Conservation (phyloP, 2,888 invertebrate genomes). For the Parnassius mnemosyne region DNA sequence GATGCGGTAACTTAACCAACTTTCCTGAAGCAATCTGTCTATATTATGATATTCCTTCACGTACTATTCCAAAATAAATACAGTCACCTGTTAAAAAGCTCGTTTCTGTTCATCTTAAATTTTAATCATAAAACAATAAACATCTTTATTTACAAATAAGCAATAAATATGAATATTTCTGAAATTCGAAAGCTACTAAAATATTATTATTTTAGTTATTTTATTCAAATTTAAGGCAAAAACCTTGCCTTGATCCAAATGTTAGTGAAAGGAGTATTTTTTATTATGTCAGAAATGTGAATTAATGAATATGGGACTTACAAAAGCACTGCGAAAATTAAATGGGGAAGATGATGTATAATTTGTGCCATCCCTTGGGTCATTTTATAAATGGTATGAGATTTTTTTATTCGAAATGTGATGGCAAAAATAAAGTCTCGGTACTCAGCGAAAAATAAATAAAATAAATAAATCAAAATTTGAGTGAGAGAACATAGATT, state of each 20-base stretch:
- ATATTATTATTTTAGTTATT: neutral
- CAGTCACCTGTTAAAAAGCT: too few relatives aligned
- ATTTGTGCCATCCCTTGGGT: conserved; percentile 25
- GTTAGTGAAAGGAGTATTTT: conserved; percentile 18
- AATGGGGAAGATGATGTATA: conserved; percentile 24
- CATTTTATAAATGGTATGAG: conserved; percentile 24
- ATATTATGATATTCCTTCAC: too few relatives aligned
- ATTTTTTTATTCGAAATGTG: conserved; percentile 23
- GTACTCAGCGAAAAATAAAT: conserved; percentile 5
- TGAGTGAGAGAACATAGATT: neutral
- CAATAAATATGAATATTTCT: too few relatives aligned
- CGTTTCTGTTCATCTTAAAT: too few relatives aligned
- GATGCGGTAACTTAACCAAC: too few relatives aligned
- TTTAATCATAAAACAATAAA: too few relatives aligned
- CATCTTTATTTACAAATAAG: too few relatives aligned
- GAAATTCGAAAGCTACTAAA: too few relatives aligned
- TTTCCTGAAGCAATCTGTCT: too few relatives aligned
- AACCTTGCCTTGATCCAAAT: conserved; percentile 15
- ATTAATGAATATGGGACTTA: conserved; percentile 24
- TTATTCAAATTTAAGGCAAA: conserved; percentile 15
- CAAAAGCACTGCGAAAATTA: conserved; percentile 28
- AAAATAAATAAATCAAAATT: too few relatives aligned
- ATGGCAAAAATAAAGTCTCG: conserved; percentile 8
- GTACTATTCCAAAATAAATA: too few relatives aligned
- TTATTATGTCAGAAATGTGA: conserved; percentile 25